These are phyloP conservation scores for Mareca strepera DNA, from an alignment of 2,797 vertebrate species.

Conservation along the genomic window DNA sequence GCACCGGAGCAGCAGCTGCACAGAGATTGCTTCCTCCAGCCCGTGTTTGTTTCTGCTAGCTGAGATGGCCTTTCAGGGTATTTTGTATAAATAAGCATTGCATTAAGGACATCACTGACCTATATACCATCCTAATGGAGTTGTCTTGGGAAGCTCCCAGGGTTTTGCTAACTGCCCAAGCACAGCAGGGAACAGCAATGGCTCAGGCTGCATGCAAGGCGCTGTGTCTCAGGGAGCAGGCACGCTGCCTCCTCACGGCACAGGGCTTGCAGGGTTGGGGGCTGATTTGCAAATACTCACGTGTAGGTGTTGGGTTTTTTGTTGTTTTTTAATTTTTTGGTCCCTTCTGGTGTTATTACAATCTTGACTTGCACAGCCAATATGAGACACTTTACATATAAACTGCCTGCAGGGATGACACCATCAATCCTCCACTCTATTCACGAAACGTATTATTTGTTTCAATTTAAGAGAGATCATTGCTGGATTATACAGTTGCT, in stretches of 20 bases:
- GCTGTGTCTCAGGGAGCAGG: fast-evolving
- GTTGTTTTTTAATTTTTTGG: background rate
- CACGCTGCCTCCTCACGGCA: background rate
- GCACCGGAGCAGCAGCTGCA: background rate
- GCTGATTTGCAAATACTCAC: background rate
- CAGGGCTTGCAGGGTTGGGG: background rate
- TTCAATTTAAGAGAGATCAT: slow-evolving; percentile 51
- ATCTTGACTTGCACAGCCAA: slow-evolving; percentile 42
- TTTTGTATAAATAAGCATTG: fast-evolving
- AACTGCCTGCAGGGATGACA: slow-evolving; percentile 63
- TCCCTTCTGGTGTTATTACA: slow-evolving; percentile 54
- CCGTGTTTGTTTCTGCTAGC: fast-evolving
- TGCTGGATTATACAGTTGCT: slow-evolving; percentile 33
- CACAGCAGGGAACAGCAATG: fast-evolving
- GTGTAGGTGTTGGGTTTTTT: background rate
- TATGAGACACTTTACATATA: slow-evolving; percentile 26
- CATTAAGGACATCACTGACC: background rate
- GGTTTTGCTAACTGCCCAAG: background rate
- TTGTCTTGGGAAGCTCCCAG: background rate
- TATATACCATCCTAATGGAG: fast-evolving
- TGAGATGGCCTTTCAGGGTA: fast-evolving
- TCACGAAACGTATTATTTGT: slow-evolving; percentile 51
- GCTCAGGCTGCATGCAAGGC: background rate
- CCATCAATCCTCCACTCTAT: slow-evolving; percentile 40
- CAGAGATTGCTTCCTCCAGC: background rate